Evolutionary conservation across 2,113 vertebrate genomes (phyloP).

Genomic region (Centrocercus urophasianus): DNA sequence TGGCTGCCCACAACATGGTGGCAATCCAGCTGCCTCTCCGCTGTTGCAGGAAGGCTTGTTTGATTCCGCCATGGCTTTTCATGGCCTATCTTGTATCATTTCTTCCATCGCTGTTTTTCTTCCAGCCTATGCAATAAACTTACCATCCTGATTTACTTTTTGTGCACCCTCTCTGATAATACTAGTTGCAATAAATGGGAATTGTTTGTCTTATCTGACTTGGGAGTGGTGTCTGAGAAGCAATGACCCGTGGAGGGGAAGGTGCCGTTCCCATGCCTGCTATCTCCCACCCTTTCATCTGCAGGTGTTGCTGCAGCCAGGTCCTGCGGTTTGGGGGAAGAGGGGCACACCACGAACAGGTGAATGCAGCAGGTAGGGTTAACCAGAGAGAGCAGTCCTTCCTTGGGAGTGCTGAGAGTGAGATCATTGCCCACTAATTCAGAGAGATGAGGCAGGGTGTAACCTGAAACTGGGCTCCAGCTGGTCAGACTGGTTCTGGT

Average conservation of each 20-base stretch:
- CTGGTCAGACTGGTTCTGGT: constrained; percentile 62
- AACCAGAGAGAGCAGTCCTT: not conserved
- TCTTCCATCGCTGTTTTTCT: constrained; percentile 17
- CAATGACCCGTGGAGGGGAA: not conserved
- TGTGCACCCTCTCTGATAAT: not conserved
- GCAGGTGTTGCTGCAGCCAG: rapidly evolving
- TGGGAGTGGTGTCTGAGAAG: constrained; percentile 45
- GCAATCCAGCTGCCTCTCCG: not conserved
- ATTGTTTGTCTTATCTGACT: constrained; percentile 60
- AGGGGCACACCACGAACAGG: not conserved
- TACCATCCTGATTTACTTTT: constrained; percentile 5
- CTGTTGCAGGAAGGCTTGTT: not conserved
- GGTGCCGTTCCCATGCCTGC: not conserved
- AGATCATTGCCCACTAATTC: constrained; percentile 29
- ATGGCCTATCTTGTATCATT: not conserved
- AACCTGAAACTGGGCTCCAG: constrained; percentile 62
- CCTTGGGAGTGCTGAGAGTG: not conserved
- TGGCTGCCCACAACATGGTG: not conserved
- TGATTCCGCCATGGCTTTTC: not conserved
- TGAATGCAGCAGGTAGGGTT: not conserved
- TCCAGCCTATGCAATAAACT: constrained; percentile 14
- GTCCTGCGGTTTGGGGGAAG: not conserved
- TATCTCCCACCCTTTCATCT: not conserved
- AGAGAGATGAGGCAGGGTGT: constrained; percentile 49
- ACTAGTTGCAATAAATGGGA: constrained; percentile 54